These are phyloP conservation scores for Leptopilina myrica DNA, from an alignment of 2,888 invertebrate species.

Conservation along the genomic window DNA sequence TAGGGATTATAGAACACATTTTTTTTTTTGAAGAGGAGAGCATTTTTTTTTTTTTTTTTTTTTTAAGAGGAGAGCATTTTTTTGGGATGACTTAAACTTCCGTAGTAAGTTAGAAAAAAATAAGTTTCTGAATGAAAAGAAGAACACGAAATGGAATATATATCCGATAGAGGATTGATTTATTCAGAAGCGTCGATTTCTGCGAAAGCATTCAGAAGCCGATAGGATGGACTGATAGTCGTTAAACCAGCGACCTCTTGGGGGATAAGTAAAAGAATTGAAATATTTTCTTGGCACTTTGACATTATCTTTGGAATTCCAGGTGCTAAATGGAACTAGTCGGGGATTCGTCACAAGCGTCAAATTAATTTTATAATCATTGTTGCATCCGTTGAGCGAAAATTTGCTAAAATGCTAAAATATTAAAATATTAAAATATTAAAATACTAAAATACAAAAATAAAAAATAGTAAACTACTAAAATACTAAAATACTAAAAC, in stretches of 20 bases:
- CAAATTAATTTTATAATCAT: no score
- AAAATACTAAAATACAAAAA: no score
- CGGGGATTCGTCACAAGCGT: neutral
- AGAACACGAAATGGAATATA: neutral
- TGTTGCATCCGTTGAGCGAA: no score
- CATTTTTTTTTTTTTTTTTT: neutral
- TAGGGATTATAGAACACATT: conserved; percentile 2
- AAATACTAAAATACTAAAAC: no score
- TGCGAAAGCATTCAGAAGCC: conserved; percentile 26
- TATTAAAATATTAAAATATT: no score
- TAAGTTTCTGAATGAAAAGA: no score
- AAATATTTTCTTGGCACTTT: conserved; percentile 61
- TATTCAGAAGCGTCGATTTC: conserved; percentile 33
- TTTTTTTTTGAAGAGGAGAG: neutral
- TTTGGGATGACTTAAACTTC: neutral
- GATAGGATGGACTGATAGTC: conserved; percentile 30
- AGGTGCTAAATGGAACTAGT: conserved; percentile 50
- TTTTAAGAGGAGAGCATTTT: neutral
- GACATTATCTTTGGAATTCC: conserved; percentile 64
- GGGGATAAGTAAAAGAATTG: conserved; percentile 55
- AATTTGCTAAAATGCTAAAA: no score
- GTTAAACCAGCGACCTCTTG: conserved; percentile 27
- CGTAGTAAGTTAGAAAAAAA: neutral
- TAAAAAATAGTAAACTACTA: no score
- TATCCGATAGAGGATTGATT: conserved; percentile 19